Conservation (phyloP, 64 coral and sea anemone species). For the Dendrophyllia cribrosa region DNA sequence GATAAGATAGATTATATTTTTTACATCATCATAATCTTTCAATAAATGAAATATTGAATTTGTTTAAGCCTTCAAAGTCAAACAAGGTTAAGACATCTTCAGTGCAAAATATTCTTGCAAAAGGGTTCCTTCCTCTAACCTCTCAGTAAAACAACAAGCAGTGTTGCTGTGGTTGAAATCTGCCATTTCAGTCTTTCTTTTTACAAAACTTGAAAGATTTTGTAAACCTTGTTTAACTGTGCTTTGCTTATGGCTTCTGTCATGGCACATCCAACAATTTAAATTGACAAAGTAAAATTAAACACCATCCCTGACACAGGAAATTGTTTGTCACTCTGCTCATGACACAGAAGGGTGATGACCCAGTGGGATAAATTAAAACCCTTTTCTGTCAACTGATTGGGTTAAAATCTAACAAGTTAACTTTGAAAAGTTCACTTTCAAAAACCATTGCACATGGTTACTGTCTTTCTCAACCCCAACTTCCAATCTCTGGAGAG, state of each 20-base stretch:
- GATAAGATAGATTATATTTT: no score
- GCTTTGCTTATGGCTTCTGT: not conserved
- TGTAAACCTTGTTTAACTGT: not conserved
- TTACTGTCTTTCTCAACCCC: not conserved
- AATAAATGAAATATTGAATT: no score
- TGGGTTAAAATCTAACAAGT: constrained; percentile 15
- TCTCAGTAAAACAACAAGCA: no score
- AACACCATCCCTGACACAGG: not conserved
- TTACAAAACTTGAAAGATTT: not conserved
- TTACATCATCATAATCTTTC: no score
- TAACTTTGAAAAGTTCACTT: not conserved
- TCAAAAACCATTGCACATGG: not conserved
- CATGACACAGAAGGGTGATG: not conserved
- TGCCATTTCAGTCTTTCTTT: no score
- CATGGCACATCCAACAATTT: no score
- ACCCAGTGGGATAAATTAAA: not conserved
- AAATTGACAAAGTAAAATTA: not conserved
- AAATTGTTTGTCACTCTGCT: not conserved
- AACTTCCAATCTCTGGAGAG: not conserved
- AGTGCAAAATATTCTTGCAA: no score
- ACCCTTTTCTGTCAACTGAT: not conserved
- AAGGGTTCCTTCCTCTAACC: no score
- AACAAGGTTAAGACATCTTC: no score
- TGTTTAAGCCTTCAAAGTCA: no score
- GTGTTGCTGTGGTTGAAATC: no score